These are phyloP conservation scores for Poliocrania exsul DNA, from an alignment of 2,797 vertebrate genomes.

Conservation along the genomic window DNA sequence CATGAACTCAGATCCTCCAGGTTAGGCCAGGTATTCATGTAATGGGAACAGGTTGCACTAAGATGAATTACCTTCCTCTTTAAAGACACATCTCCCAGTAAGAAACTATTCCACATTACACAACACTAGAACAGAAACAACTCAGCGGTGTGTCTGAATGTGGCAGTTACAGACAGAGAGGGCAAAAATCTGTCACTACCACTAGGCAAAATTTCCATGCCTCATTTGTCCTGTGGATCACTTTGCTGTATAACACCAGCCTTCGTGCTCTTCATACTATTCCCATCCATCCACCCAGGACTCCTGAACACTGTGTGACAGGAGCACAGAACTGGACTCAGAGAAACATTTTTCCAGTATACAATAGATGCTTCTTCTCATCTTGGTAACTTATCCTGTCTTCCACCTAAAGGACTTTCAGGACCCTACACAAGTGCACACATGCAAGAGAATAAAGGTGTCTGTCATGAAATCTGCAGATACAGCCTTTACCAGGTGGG, in stretches of 20 bases:
- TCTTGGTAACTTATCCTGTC: background rate
- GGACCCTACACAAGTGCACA: background rate
- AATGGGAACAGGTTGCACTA: background rate
- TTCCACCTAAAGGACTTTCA: background rate
- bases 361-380: background rate
- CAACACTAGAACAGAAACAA: background rate
- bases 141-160: background rate
- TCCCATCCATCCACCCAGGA: background rate
- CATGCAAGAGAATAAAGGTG: background rate
- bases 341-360: background rate
- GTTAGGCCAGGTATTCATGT: background rate
- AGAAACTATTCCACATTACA: background rate
- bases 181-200: background rate
- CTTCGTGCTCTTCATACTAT: background rate
- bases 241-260: background rate
- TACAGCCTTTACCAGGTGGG: background rate
- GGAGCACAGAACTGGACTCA: background rate
- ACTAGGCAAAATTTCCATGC: background rate
- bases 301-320: background rate
- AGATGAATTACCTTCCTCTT: background rate
- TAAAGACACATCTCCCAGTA: background rate
- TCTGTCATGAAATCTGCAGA: background rate
- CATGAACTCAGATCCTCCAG: background rate
- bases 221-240: rapidly evolving
- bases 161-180: background rate